Evolutionary conservation across 2,797 vertebrate genomes (phyloP), one percentile per base, ranked within the genome.

Genomic region (Pitangus sulphuratus): DNA sequence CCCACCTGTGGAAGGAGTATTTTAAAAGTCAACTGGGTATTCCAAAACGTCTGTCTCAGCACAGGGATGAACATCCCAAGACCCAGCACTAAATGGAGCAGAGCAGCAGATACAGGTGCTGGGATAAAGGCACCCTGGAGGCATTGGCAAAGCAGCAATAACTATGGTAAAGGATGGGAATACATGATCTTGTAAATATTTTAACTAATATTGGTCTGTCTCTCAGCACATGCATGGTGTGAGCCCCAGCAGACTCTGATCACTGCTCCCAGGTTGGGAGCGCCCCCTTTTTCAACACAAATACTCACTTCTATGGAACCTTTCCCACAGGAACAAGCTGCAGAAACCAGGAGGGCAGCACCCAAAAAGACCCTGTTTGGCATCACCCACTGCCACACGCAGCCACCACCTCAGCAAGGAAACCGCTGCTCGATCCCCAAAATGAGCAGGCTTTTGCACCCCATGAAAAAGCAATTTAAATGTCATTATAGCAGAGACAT

Each of bases 181-280:
- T 22, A 47, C 7, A 17, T 1, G 35, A 50, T 30, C 75, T 53
- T 61, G 71, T 75, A 89, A 92, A 87, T 83, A 87, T 80, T 89
- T 93, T 77, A 87, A 77, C 79, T 39, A 4, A 19, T 28, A 47
- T 12, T 71, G 30, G 33, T 85, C 74, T 70, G 53, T 42, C 77
- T 80, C 65, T 53, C 78, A 71, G 54, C 58, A 66, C 62, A 51
- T 19, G 48, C 54, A 12, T 0, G 0, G 26, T 33, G 19, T 4
- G 48, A 93, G 62, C 30, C 39, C 37, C 1, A 0, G 13, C 35
- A 81, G 58, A 30, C 8, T 21, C 33, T 4, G 4, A 42, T 9
- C 4, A 1, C 82, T 56, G 4, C 64, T 48, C 51, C 35, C 77
- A 87, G 20, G 18, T 7, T 58, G 65, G 69, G 18, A 90, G 18